Evolutionary conservation across 2,113 vertebrate genomes (phyloP), one percentile per base, ranked within the genome.

Genomic region (Phyllostomus hastatus): DNA sequence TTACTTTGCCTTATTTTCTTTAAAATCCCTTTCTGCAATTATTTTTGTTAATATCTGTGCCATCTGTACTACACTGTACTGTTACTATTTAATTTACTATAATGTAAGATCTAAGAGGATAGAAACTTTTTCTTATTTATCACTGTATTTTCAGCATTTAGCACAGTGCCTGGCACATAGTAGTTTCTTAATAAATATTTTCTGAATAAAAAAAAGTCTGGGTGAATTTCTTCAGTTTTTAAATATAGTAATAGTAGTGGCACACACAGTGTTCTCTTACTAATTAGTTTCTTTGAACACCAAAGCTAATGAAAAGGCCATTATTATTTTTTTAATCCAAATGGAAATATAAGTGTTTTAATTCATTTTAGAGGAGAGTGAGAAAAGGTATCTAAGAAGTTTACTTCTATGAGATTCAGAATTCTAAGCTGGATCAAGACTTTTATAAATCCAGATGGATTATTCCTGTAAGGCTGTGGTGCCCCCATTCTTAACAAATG

Each of bases 391-490:
- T 38, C 31, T 91, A 66, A 78, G 72, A 92, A 70, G 20, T 81
- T 76, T 91, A 73, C 72, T 81, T 76, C 16, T 67, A 33, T 46
- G 57, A 83, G 35, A 79, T 48, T 92, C 26, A 59, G 61, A 76
- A 35, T 87, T 84, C 72, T 79, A 78, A 95, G 19, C 67, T 83
- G 81, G 64, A 70, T 75, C 38, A 87, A 92, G 59, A 82, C 26
- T 82, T 95, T 85, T n/a, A 64, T 41, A 97, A 91, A 88, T 91
- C 76, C 43, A 76, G 85, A 35, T 48, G 72, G 82, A 93, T 96
- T 95, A 85, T 89, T 64, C 33, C 20, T 82, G 17, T 59, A 93
- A 86, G 22, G 17, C n/a, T 92, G 1, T 86, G 46, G 46, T 93
- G 79, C 33, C 52, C 38, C 19, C 86, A 81, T 93, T 91, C 22